A percentile compares a stretch with the other conserved stretches of the same genome.
phyloP scores from a whole-genome alignment of 2,113 vertebrate genomes.

The Macaca fascicularis region DNA sequence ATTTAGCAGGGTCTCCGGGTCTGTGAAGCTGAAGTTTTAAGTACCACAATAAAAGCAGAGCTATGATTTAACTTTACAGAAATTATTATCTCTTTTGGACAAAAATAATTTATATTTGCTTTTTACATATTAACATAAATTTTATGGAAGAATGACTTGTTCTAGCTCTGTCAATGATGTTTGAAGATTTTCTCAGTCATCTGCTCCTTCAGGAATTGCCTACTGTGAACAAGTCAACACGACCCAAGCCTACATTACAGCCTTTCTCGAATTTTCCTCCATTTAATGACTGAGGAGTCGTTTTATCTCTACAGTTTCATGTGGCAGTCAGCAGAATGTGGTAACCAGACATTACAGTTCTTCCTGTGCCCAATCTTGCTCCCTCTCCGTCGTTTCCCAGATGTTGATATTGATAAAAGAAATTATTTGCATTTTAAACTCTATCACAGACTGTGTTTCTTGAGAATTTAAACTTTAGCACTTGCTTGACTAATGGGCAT shows the following conservation, averaged over 20 bases:
- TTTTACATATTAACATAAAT: neutral
- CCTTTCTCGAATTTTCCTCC: neutral
- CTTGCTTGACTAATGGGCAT: neutral
- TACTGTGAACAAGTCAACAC: neutral
- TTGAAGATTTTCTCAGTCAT: neutral
- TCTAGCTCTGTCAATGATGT: neutral
- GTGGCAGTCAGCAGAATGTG: neutral
- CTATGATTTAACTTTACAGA: neutral
- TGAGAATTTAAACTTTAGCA: neutral
- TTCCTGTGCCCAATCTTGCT: neutral
- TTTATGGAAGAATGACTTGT: neutral
- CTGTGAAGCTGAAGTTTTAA: neutral
- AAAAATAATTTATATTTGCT: neutral
- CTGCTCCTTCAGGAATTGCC: neutral
- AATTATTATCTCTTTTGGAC: neutral
- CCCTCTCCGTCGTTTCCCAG: neutral
- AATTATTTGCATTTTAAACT: neutral
- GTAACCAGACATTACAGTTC: neutral
- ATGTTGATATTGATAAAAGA: neutral
- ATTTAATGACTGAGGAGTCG: neutral
- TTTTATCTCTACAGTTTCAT: neutral
- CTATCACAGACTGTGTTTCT: neutral
- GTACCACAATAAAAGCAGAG: neutral
- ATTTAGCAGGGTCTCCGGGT: neutral
- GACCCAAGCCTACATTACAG: rapidly evolving